These are phyloP conservation scores for Acrobasis repandana DNA, from an alignment of 2,888 invertebrate species.

Conservation along the genomic window DNA sequence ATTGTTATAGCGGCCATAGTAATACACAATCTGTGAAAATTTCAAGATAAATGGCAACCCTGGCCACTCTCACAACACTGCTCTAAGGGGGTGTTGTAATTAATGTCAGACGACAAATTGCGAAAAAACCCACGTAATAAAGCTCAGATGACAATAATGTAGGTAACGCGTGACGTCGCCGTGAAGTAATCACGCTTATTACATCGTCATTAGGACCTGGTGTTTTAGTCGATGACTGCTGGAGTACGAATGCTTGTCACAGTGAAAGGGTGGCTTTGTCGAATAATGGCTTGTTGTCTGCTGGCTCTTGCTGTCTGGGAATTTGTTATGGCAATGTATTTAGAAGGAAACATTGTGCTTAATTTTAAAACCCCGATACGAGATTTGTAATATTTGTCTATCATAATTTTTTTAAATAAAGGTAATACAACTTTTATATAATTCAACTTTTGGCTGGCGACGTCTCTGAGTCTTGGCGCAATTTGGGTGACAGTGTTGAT, in stretches of 20 bases:
- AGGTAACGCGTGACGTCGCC: conserved; percentile 41
- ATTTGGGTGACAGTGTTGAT: too few relatives aligned
- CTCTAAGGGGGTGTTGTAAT: conserved; percentile 68
- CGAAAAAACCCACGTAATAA: conserved; percentile 65
- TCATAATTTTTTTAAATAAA: too few relatives aligned
- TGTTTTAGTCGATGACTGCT: conserved; percentile 59
- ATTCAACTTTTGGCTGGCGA: too few relatives aligned
- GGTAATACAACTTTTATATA: too few relatives aligned
- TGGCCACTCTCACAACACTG: conserved; percentile 55
- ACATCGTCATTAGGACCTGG: conserved; percentile 53
- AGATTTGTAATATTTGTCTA: too few relatives aligned
- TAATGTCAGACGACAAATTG: conserved; percentile 67
- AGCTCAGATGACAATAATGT: conserved; percentile 40
- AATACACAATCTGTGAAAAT: too few relatives aligned
- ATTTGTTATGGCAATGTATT: background rate
- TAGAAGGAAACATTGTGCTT: too few relatives aligned
- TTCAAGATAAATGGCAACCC: background rate
- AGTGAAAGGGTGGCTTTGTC: conserved; percentile 41
- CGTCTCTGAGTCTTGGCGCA: too few relatives aligned
- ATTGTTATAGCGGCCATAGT: too few relatives aligned
- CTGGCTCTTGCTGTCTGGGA: background rate
- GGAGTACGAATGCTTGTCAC: conserved; percentile 71
- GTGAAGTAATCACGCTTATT: conserved; percentile 62
- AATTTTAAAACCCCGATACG: too few relatives aligned
- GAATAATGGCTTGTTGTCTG: conserved; percentile 29